Evolutionary conservation across 2,888 invertebrate species (phyloP).

Genomic region (Lasioglossum malachurum): DNA sequence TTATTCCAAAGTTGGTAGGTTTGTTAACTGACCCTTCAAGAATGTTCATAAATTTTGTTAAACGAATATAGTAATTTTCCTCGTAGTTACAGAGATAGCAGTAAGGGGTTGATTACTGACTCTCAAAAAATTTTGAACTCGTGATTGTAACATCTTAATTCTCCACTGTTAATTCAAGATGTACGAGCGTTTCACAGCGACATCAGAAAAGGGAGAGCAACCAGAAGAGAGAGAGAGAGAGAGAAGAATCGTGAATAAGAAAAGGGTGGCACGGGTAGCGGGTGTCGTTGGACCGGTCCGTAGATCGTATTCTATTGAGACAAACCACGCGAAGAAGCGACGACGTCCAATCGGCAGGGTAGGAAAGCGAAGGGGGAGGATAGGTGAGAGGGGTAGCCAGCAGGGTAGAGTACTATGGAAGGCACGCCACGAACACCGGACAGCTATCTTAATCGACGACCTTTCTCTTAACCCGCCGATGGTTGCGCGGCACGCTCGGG

Average conservation of each 20-base stretch:
- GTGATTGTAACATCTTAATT: not conserved
- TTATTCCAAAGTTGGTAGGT: not conserved
- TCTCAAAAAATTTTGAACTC: not conserved
- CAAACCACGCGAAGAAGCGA: conserved; percentile 46
- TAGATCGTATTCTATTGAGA: conserved; percentile 60
- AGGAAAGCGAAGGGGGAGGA: conserved; percentile 28
- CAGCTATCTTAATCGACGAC: conserved; percentile 82
- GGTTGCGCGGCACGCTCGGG: conserved; percentile 64
- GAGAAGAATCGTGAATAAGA: not conserved
- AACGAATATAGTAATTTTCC: not conserved
- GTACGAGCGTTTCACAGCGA: not conserved
- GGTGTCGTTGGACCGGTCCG: conserved; percentile 53
- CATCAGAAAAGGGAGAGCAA: not conserved
- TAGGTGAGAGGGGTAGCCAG: conserved; percentile 22
- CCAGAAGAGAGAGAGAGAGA: no score
- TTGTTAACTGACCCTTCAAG: not conserved
- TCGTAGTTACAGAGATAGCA: not conserved
- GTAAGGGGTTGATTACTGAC: no score
- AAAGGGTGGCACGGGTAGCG: conserved; percentile 17
- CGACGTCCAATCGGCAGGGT: conserved; percentile 31
- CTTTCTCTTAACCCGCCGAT: conserved; percentile 78
- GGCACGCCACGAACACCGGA: conserved; percentile 67
- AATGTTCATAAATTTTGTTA: conserved; percentile 4
- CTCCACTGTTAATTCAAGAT: not conserved
- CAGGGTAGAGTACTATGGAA: conserved; percentile 52